Percentiles rank a stretch among this genome's conserved stretches.
These are phyloP conservation scores for Pterocles gutturalis DNA, from an alignment of 2,113 vertebrate genomes.

Conservation along the genomic window DNA sequence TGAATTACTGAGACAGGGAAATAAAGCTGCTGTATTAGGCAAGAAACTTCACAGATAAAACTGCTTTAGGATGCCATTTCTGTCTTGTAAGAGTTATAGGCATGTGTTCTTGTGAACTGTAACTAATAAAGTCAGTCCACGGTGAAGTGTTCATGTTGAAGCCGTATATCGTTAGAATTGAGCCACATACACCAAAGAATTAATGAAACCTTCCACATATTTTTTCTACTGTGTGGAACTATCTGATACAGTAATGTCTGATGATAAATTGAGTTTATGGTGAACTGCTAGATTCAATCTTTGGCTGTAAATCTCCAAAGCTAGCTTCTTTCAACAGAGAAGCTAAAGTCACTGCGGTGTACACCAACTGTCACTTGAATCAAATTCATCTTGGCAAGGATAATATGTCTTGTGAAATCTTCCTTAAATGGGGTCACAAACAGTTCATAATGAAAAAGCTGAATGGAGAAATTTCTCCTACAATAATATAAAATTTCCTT, in stretches of 20 bases:
- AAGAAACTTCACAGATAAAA: background rate
- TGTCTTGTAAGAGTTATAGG: constrained; percentile 49
- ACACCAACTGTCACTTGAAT: constrained; percentile 81
- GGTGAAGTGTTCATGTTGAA: constrained; percentile 60
- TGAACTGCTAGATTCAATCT: constrained; percentile 82
- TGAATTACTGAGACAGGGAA: background rate
- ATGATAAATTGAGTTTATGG: constrained; percentile 86
- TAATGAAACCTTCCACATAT: constrained; percentile 78
- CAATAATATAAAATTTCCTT: constrained; percentile 16
- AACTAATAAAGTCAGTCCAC: constrained; percentile 63
- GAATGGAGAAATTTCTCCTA: constrained; percentile 2
- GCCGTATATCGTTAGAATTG: constrained; percentile 68
- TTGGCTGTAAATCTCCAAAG: constrained; percentile 80
- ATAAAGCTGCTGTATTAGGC: background rate
- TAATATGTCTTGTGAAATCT: constrained; percentile 72
- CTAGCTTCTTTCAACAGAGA: constrained; percentile 74
- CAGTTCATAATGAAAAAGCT: constrained; percentile 56
- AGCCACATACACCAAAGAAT: constrained; percentile 76
- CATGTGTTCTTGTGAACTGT: constrained; percentile 30
- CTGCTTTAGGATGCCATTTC: background rate
- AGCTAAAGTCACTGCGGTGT: constrained; percentile 68
- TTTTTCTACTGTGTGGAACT: constrained; percentile 70
- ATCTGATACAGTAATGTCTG: constrained; percentile 79
- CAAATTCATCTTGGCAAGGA: constrained; percentile 78
- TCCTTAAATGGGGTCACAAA: constrained; percentile 76